phyloP scores from a whole-genome alignment of 2,113 vertebrate genomes.

The Poeciliopsis prolifica region DNA sequence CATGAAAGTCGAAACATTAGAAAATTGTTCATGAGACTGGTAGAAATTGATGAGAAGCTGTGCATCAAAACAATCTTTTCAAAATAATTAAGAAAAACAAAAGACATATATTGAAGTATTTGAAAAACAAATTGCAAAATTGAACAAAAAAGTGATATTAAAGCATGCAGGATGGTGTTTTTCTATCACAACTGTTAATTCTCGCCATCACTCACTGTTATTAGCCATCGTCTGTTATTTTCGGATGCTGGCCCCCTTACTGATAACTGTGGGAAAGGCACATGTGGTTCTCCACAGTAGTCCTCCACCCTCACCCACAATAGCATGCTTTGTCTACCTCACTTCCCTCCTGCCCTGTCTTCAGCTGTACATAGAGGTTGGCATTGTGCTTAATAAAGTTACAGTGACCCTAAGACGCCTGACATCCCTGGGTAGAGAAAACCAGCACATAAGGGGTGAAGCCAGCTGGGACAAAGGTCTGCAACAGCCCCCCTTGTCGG shows the following conservation, averaged over 20 bases:
- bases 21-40: background rate
- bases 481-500: slow-evolving; percentile 38
- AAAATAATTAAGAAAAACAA: no score
- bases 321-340: slow-evolving; percentile 71
- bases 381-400: slow-evolving; percentile 80
- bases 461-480: slow-evolving; percentile 53
- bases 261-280: slow-evolving; percentile 79
- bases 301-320: slow-evolving; percentile 64
- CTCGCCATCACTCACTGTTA: slow-evolving; percentile 46
- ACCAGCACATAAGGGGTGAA: slow-evolving; percentile 44
- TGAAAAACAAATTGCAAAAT: background rate
- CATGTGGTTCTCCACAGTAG: slow-evolving; percentile 70
- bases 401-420: slow-evolving; percentile 68
- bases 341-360: slow-evolving; percentile 57
- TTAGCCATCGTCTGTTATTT: slow-evolving; percentile 67
- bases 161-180: background rate
- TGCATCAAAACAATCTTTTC: no score
- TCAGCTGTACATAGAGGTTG: slow-evolving; percentile 69
- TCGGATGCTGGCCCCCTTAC: slow-evolving; percentile 60
- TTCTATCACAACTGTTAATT: slow-evolving; percentile 49
- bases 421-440: slow-evolving; percentile 64
- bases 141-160: background rate
- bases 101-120: no score
- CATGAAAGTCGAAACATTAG: background rate
- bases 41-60: background rate